Conservation (phyloP, 2,113 vertebrate genomes). For the Hemibagrus wyckioides region DNA sequence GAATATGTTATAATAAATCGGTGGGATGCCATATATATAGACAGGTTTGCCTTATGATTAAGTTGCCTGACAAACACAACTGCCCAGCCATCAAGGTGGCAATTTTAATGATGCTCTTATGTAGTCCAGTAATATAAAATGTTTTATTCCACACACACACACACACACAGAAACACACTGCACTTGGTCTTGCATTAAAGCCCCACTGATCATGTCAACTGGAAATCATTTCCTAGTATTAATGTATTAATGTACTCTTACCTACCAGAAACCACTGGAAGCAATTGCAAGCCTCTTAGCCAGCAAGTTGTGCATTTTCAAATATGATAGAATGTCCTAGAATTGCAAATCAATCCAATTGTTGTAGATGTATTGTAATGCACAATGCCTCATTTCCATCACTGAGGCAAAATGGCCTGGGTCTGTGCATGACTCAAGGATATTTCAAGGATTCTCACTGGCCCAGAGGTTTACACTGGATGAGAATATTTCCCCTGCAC, state of each 20-base stretch:
- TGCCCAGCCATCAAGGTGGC: neutral
- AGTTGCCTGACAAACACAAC: neutral
- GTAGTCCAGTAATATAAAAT: neutral
- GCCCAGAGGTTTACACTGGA: slow-evolving; percentile 1
- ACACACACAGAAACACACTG: neutral
- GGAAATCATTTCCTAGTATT: neutral
- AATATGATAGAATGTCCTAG: neutral
- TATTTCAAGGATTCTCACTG: neutral
- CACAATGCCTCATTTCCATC: neutral
- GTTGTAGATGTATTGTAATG: neutral
- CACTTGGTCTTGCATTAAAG: neutral
- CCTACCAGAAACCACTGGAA: neutral
- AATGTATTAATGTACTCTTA: neutral
- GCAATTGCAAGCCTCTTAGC: neutral
- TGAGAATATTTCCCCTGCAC: neutral
- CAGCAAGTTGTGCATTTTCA: no score
- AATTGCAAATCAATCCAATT: neutral
- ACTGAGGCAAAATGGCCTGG: neutral
- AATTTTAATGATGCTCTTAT: neutral
- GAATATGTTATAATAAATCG: neutral
- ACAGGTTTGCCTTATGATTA: neutral
- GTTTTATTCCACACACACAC: neutral
- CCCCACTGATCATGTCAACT: neutral
- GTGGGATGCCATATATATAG: neutral
- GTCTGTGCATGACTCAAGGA: neutral